These are phyloP conservation scores for Cistogaster globosa DNA, from an alignment of 2,888 invertebrate species.

Conservation along the genomic window DNA sequence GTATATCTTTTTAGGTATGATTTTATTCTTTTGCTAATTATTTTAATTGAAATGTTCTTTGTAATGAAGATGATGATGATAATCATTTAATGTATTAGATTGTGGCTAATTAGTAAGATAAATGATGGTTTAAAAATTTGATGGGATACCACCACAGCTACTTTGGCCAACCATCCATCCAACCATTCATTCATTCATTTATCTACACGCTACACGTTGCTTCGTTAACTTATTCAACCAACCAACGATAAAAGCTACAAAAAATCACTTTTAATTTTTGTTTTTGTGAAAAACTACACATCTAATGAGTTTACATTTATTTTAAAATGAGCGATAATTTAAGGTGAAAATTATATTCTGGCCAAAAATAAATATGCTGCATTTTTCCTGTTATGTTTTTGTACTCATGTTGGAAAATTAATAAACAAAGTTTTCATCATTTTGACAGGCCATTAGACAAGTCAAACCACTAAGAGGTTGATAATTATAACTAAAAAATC, in stretches of 20 bases:
- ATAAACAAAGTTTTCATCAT: constrained; percentile 42
- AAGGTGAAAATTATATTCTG: not conserved
- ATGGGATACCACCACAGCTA: constrained; percentile 49
- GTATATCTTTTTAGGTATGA: constrained; percentile 23
- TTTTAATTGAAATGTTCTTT: constrained; percentile 74
- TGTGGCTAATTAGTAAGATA: constrained; percentile 71
- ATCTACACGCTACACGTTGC: constrained; percentile 6
- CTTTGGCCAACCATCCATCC: constrained; percentile 51
- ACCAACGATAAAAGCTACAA: constrained; percentile 20
- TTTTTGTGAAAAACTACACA: constrained; percentile 51
- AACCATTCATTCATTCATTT: constrained; percentile 27
- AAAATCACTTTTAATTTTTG: constrained; percentile 39
- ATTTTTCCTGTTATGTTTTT: not conserved
- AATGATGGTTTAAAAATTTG: constrained; percentile 53
- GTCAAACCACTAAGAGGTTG: constrained; percentile 58
- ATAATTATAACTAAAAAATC: constrained; percentile 17
- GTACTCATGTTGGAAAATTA: constrained; percentile 15
- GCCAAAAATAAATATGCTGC: not conserved
- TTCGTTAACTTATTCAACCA: constrained; percentile 34
- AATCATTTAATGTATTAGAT: constrained; percentile 65
- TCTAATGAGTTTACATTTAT: constrained; percentile 53
- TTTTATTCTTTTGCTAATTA: constrained; percentile 69
- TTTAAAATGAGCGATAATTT: constrained; percentile 34
- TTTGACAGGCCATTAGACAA: constrained; percentile 67
- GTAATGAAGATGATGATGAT: constrained; percentile 61